Percentiles rank a stretch among this genome's conserved stretches.
Conservation (phyloP, 2,888 invertebrate genomes). For the Unio delphinus region DNA sequence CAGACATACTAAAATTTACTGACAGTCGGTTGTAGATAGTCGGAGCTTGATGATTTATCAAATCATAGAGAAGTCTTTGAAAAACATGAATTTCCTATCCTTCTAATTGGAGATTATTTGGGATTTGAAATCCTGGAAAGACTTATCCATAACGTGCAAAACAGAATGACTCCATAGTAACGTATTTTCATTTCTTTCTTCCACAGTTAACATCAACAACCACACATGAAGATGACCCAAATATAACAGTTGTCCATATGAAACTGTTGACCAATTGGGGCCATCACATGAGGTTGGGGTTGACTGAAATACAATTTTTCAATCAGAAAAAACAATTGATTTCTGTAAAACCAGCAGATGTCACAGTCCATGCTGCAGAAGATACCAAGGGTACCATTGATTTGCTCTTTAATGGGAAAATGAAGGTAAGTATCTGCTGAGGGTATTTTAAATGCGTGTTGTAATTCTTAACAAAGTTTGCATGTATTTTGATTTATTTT, state of each 20-base stretch:
- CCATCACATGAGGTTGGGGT: constrained; percentile 61
- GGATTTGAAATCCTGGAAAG: too few species aligned
- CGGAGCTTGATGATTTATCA: too few species aligned
- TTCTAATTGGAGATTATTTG: too few species aligned
- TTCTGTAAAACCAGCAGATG: constrained; percentile 48
- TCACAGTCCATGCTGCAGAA: constrained; percentile 56
- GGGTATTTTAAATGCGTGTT: too few species aligned
- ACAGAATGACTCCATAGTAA: background rate
- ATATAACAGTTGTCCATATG: constrained; percentile 46
- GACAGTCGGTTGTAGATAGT: too few species aligned
- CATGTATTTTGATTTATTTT: too few species aligned
- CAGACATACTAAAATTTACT: too few species aligned
- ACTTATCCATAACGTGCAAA: background rate
- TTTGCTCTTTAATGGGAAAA: constrained; percentile 66
- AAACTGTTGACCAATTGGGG: constrained; percentile 69
- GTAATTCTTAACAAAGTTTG: too few species aligned
- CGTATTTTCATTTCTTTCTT: background rate
- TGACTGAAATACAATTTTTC: constrained; percentile 69
- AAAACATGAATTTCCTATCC: too few species aligned
- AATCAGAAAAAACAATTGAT: constrained; percentile 52
- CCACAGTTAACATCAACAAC: constrained; percentile 3
- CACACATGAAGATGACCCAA: constrained; percentile 8
- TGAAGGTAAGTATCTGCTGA: constrained; percentile 50
- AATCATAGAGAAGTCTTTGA: too few species aligned
- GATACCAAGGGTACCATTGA: constrained; percentile 46